These are phyloP conservation scores for Paedocypris sp. DNA, from an alignment of 2,113 vertebrate genomes.

Conservation along the genomic window DNA sequence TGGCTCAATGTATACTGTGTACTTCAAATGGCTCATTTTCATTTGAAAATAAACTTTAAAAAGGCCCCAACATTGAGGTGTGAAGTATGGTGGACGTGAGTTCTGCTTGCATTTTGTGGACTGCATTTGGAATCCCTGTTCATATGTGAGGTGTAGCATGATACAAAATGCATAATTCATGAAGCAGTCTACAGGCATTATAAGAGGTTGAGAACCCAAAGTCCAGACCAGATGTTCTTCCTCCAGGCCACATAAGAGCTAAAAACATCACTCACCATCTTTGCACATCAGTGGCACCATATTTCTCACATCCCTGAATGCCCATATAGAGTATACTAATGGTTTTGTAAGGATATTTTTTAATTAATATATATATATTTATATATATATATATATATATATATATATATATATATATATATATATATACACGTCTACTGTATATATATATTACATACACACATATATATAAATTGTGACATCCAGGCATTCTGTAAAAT, in stretches of 20 bases:
- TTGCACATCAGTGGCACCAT: background rate
- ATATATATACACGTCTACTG: too few species aligned
- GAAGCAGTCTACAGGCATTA: background rate
- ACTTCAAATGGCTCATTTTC: background rate
- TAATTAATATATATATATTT: too few species aligned
- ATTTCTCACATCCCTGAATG: too few species aligned
- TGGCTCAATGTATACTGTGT: too few species aligned
- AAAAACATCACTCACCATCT: background rate
- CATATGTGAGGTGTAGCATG: background rate
- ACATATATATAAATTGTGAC: too few species aligned
- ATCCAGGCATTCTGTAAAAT: too few species aligned
- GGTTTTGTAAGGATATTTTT: too few species aligned
- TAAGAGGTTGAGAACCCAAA: background rate
- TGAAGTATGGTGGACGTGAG: background rate
- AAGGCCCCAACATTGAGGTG: background rate
- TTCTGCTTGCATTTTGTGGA: background rate
- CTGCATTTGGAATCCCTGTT: background rate
- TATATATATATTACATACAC: too few species aligned
- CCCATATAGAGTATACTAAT: too few species aligned
- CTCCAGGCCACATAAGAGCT: background rate
- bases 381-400: too few species aligned
- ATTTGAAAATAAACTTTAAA: too few species aligned
- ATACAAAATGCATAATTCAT: conserved; percentile 19
- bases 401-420: too few species aligned
- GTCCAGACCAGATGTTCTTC: conserved; percentile 1